Evolutionary conservation across 2,888 invertebrate species (phyloP).

Genomic region (Peribatodes rhomboidaria): DNA sequence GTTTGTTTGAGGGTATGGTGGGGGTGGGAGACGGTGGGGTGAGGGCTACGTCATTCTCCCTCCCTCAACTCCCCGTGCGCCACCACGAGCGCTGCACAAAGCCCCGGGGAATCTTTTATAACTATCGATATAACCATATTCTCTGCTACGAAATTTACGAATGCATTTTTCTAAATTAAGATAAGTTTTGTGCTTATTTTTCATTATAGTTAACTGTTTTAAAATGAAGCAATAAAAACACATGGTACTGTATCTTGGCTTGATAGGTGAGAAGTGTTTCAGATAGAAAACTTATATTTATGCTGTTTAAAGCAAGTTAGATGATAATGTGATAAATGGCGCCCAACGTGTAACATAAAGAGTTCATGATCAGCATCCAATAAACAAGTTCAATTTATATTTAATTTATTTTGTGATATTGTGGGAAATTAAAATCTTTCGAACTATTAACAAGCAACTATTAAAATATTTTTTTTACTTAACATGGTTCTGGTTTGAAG

Average conservation of each 20-base stretch:
- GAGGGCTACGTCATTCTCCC: conserved; percentile 66
- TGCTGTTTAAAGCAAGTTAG: neutral
- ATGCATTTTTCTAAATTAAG: conserved; percentile 33
- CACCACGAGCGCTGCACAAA: conserved; percentile 50
- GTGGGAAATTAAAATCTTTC: neutral
- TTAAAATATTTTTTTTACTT: no score
- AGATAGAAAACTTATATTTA: no score
- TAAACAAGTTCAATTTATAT: no score
- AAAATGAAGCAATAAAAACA: neutral
- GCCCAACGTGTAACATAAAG: neutral
- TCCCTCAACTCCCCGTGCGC: conserved; percentile 22
- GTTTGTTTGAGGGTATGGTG: conserved; percentile 59
- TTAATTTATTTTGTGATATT: neutral
- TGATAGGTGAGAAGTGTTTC: no score
- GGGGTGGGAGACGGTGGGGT: conserved; percentile 45
- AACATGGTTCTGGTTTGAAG: no score
- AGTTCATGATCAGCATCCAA: neutral
- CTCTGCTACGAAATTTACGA: conserved; percentile 30
- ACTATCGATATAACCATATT: conserved; percentile 54
- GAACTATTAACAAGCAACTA: no score
- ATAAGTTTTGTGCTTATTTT: conserved; percentile 5
- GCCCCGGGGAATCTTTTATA: conserved; percentile 57
- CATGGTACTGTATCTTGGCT: neutral
- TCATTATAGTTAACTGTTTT: conserved; percentile 7
- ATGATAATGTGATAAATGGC: neutral